These are phyloP conservation scores for Lepidocolaptes lacrymiger DNA, from an alignment of 2,797 vertebrate genomes.

Conservation along the genomic window DNA sequence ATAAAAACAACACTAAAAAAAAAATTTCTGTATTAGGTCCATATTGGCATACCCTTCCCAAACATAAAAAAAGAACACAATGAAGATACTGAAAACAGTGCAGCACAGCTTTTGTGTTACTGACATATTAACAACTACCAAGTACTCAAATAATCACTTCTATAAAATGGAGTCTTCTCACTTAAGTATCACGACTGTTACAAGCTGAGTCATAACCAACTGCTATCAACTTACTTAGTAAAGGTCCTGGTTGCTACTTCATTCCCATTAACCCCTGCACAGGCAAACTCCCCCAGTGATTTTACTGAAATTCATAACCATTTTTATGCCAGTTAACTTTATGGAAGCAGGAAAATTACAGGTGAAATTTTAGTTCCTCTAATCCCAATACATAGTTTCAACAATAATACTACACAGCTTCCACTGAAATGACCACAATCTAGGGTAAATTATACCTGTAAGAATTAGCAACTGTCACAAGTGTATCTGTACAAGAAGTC, in stretches of 20 bases:
- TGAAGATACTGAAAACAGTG: neutral
- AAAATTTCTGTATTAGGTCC: neutral
- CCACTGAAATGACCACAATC: neutral
- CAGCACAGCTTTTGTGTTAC: neutral
- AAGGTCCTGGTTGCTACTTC: neutral
- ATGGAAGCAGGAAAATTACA: neutral
- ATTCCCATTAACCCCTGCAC: neutral
- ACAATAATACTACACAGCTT: neutral
- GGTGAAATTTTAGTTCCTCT: neutral
- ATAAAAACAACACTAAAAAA: neutral
- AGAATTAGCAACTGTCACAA: neutral
- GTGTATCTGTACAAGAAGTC: neutral
- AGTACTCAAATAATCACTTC: neutral
- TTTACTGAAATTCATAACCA: neutral
- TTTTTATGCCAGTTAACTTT: neutral
- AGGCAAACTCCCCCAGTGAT: accelerated
- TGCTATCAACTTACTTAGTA: neutral
- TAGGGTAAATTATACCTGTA: neutral
- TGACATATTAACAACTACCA: neutral
- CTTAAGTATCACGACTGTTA: neutral
- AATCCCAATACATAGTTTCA: neutral
- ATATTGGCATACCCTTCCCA: neutral
- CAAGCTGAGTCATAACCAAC: neutral
- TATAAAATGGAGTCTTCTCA: neutral
- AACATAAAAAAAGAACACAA: neutral